These are phyloP conservation scores for Cyprinodon tularosa DNA, from an alignment of 2,113 vertebrate genomes.

Conservation along the genomic window DNA sequence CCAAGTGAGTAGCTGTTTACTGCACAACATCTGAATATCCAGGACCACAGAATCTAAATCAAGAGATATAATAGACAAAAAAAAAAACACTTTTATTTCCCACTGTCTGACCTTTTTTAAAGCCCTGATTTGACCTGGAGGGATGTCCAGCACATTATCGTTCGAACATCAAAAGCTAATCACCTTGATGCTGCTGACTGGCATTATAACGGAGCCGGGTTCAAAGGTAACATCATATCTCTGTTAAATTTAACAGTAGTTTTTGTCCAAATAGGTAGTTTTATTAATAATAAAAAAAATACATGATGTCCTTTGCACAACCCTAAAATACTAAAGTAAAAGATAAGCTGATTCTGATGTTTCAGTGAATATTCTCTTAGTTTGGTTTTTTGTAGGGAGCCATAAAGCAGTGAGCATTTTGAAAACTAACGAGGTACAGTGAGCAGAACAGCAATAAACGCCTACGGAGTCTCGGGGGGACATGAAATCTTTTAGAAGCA, in stretches of 20 bases:
- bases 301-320: not conserved
- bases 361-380: conserved; percentile 52
- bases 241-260: not conserved
- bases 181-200: conserved; percentile 92
- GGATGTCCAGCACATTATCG: conserved; percentile 97
- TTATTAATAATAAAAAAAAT: not conserved
- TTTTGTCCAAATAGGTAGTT: not conserved
- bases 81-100: conserved; percentile 12
- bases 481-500: conserved; percentile 50
- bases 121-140: conserved; percentile 96
- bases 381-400: conserved; percentile 32
- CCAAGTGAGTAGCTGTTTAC: conserved; percentile 86
- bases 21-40: conserved; percentile 25
- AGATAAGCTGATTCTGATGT: conserved; percentile 22
- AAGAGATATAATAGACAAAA: not conserved
- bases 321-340: conserved; percentile 1
- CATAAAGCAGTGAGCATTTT: conserved; percentile 38
- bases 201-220: conserved; percentile 93
- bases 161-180: conserved; percentile 89
- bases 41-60: conserved; percentile 6
- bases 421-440: conserved; percentile 58
- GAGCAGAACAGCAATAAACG: conserved; percentile 58
- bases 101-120: conserved; percentile 41
- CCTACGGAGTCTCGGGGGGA: conserved; percentile 54
- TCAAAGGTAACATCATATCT: conserved; percentile 82